Conservation (phyloP, 2,797 vertebrate genomes). For the Loriculus beryllinus region DNA sequence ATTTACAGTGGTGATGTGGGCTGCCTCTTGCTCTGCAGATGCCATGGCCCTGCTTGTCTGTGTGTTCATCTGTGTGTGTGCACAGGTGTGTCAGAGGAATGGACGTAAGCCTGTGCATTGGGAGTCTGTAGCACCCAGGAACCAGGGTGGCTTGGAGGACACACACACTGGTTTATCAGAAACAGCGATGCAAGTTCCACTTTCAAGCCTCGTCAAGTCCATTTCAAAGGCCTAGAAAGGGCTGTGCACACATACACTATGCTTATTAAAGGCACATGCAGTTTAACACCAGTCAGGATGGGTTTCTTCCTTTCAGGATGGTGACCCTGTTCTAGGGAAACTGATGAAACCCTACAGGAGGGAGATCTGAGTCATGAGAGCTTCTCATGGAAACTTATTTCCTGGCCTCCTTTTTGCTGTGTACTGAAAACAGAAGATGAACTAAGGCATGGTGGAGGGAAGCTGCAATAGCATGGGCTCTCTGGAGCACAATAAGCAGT, state of each 20-base stretch:
- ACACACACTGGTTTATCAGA: background rate
- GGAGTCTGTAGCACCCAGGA: background rate
- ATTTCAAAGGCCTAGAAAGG: background rate
- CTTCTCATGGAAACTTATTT: conserved; percentile 63
- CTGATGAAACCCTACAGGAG: conserved; percentile 51
- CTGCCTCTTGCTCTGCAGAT: background rate
- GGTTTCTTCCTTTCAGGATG: conserved; percentile 59
- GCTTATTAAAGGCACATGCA: background rate
- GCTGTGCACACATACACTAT: background rate
- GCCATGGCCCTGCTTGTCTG: fast-evolving
- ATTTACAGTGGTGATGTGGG: background rate
- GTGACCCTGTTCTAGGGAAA: conserved; percentile 55
- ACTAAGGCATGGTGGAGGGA: conserved; percentile 8
- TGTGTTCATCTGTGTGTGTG: too few relatives aligned
- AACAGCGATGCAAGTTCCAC: background rate
- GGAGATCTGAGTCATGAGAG: conserved; percentile 59
- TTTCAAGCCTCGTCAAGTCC: background rate
- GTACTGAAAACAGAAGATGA: conserved; percentile 17
- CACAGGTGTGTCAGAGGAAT: background rate
- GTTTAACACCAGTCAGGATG: conserved; percentile 18
- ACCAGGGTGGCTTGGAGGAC: background rate
- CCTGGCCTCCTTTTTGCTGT: conserved; percentile 52
- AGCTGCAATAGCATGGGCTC: background rate
- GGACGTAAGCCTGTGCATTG: background rate
- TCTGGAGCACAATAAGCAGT: background rate